Evolutionary conservation across 2,113 vertebrate species (phyloP).

Genomic region (Marmota flaviventris): DNA sequence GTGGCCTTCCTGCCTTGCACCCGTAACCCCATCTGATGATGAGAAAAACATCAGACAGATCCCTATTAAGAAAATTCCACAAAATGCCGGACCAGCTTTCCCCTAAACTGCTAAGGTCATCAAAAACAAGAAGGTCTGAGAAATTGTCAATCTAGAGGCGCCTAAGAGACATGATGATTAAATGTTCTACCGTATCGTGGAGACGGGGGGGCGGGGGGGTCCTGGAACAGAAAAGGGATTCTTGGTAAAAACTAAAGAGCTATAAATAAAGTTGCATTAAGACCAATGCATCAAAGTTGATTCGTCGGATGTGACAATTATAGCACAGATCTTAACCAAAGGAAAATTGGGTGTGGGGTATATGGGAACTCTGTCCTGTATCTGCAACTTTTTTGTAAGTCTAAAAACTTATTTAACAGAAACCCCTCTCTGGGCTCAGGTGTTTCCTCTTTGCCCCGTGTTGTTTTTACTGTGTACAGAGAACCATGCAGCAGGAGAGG

Average conservation of each 20-base stretch:
- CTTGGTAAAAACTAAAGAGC: neutral
- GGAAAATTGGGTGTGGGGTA: neutral
- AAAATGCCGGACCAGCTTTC: neutral
- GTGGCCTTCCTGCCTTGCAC: neutral
- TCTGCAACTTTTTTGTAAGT: neutral
- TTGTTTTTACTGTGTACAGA: neutral
- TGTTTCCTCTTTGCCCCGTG: neutral
- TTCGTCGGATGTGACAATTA: neutral
- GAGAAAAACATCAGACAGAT: neutral
- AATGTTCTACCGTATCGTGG: neutral
- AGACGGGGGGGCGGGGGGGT: neutral
- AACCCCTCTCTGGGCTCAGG: neutral
- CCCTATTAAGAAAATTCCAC: no score
- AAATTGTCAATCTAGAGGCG: neutral
- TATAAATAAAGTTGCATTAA: no score
- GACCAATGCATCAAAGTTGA: fast-evolving
- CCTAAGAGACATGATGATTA: neutral
- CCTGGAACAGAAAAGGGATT: neutral
- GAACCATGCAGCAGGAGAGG: neutral
- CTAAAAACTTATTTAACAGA: neutral
- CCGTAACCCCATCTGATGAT: neutral
- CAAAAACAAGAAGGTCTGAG: neutral
- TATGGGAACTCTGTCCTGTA: neutral
- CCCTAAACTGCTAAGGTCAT: neutral
- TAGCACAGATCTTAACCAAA: neutral